A percentile compares a stretch with the other conserved stretches of the same genome.
Conservation (phyloP, 2,113 vertebrate species). For the Larimichthys crocea region DNA sequence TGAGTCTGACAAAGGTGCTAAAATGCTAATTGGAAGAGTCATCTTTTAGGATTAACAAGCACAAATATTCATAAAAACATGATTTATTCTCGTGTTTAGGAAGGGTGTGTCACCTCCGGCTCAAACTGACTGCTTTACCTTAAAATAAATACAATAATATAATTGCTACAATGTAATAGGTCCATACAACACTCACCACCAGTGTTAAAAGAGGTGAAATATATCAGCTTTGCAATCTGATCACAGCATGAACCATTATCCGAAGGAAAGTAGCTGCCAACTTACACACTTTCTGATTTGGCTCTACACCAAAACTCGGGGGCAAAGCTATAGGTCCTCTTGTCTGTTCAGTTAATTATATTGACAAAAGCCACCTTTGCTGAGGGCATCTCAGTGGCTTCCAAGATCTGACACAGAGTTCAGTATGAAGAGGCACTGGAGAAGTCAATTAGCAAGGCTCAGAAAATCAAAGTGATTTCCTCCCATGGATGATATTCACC, state of each 20-base stretch:
- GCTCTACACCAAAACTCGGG: conserved; percentile 3
- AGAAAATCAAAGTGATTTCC: conserved; percentile 73
- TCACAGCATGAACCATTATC: conserved; percentile 13
- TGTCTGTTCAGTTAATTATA: conserved; percentile 61
- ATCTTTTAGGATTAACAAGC: neutral
- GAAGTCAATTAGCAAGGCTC: conserved; percentile 72
- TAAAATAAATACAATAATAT: neutral
- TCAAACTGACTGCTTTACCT: neutral
- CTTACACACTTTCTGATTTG: conserved; percentile 34
- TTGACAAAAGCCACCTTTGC: conserved; percentile 54
- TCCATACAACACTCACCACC: neutral
- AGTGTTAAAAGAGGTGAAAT: neutral
- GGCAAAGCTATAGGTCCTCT: conserved; percentile 31
- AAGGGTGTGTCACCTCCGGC: neutral
- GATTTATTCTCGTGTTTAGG: neutral
- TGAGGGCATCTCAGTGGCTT: conserved; percentile 38
- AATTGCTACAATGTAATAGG: neutral
- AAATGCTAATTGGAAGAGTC: too few species aligned
- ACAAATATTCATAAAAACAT: neutral
- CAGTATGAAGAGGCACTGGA: conserved; percentile 42
- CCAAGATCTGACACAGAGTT: conserved; percentile 58
- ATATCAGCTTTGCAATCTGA: neutral
- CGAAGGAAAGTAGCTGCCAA: conserved; percentile 10
- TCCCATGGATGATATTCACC: conserved; percentile 66
- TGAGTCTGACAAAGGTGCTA: neutral